Base-by-base conservation (phyloP, 2,113 vertebrate genomes). In the Daubentonia madagascariensis region DNA sequence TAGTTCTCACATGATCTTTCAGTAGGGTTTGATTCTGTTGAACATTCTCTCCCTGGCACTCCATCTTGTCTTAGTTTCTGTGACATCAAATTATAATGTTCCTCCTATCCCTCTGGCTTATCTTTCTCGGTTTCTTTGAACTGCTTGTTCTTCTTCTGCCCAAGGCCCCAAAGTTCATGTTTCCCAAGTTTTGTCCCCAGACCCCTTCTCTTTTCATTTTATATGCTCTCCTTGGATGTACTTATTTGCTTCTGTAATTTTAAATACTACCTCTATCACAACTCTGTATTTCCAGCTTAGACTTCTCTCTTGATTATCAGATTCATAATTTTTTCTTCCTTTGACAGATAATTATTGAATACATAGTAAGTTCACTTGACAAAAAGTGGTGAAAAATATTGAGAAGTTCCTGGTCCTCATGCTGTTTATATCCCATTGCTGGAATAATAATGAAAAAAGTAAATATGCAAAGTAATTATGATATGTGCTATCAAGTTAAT, bases 21-120 rank as follows among this genome's bases (percentile, higher is more conserved):
- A 89, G 43, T 52, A 70, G 43, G 3, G 5, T 89, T 70, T 89
- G 18, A 61, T 86, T 35, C 75, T 78, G 8, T 80, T 83, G 35
- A 70, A 50, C 79, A 48, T 63, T 79, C 13, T 67, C 18, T 91
- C 70, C 59, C 54, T 89, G 25, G 59, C 16, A 68, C 35, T 95
- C 65, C 32, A 85, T 63, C 37, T 30, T 92, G 32, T 68, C 89
- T 97, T 94, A 68, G 23, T 91, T 94, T 91, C 61, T 72, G 32
- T 14, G 57, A 88, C 28, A 91, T 54, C 78, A 72, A 54, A 88
- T 84, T 94, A 50, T 91, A 76, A 70, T 63, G 50, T 67, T 91
- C 75, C 20, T 93, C 48, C n/a, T 68, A 59, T 72, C 10, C 25
- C 18, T 90, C 48, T 63, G 40, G 9, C 87, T 81, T 89, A 67